A percentile compares a stretch with the other conserved stretches of the same genome.
Evolutionary conservation across 2,888 invertebrate genomes (phyloP).

Genomic region (Lobophora halterata): DNA sequence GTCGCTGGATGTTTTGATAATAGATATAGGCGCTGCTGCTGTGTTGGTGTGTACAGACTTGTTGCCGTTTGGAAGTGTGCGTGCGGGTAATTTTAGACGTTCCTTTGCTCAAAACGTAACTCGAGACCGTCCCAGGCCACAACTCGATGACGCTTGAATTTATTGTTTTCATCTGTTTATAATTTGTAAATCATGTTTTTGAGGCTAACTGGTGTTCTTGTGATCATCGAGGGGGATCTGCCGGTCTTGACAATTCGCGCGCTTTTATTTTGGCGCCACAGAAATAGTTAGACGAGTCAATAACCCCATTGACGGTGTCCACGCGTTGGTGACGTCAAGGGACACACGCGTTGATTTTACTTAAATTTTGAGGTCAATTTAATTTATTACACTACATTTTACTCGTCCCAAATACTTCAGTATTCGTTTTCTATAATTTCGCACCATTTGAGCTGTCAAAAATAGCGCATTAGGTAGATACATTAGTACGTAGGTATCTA

Average conservation of each 20-base stretch:
- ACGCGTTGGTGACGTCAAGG: constrained; percentile 68
- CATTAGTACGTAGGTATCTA: too few species aligned
- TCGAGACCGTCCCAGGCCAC: constrained; percentile 77
- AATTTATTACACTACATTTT: constrained; percentile 65
- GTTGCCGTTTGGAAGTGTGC: constrained; percentile 54
- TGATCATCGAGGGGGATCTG: constrained; percentile 32
- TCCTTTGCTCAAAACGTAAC: constrained; percentile 80
- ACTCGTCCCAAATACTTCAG: constrained; percentile 56
- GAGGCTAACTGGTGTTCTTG: constrained; percentile 39
- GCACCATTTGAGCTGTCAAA: constrained; percentile 10
- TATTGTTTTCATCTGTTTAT: constrained; percentile 77
- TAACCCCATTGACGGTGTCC: constrained; percentile 74
- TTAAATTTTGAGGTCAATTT: constrained; percentile 70
- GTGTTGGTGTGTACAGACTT: constrained; percentile 64
- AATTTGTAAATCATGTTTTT: constrained; percentile 48
- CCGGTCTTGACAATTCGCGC: constrained; percentile 51
- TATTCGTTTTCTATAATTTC: constrained; percentile 30
- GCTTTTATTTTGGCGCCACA: constrained; percentile 76
- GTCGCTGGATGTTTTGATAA: constrained; percentile 80
- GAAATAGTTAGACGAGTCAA: constrained; percentile 78
- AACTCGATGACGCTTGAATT: constrained; percentile 71
- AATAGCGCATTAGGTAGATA: constrained; percentile 10
- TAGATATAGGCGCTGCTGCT: constrained; percentile 71
- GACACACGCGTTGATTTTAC: constrained; percentile 60
- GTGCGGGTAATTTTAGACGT: constrained; percentile 80